Conservation (phyloP, 2,113 vertebrate species). For the Halichoerus grypus region DNA sequence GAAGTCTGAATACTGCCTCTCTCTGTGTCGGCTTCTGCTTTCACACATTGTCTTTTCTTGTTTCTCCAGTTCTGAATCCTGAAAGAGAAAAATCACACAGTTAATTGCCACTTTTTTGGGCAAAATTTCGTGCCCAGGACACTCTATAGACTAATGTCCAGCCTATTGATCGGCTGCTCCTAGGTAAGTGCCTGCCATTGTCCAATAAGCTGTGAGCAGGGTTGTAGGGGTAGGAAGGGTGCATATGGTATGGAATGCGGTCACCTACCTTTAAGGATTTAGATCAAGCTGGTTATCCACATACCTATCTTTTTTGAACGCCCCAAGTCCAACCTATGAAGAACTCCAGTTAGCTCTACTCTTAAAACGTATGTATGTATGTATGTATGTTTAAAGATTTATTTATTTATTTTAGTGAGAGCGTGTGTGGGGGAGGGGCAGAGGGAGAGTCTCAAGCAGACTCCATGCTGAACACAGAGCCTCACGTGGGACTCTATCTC, state of each 20-base stretch:
- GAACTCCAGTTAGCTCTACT: background rate
- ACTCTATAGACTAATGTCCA: background rate
- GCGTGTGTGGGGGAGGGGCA: rapidly evolving
- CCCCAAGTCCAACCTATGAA: background rate
- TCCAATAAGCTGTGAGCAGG: background rate
- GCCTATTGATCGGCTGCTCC: background rate
- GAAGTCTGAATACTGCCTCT: constrained; percentile 34
- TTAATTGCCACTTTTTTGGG: background rate
- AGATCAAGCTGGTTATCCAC: background rate
- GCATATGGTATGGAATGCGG: background rate
- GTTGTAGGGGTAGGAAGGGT: background rate
- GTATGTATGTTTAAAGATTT: background rate
- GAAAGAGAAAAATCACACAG: constrained; percentile 29
- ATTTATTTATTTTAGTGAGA: background rate
- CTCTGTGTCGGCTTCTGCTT: background rate
- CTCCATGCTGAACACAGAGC: background rate
- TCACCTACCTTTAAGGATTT: background rate
- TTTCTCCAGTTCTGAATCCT: constrained; percentile 40
- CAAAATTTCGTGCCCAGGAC: background rate
- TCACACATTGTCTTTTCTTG: background rate
- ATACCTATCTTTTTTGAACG: background rate
- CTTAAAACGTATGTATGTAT: background rate
- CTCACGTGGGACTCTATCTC: background rate
- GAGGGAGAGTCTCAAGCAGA: background rate
- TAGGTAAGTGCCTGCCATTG: background rate